These are phyloP conservation scores for Bombus pascuorum DNA, from an alignment of 1,140 invertebrate species.

Conservation along the genomic window DNA sequence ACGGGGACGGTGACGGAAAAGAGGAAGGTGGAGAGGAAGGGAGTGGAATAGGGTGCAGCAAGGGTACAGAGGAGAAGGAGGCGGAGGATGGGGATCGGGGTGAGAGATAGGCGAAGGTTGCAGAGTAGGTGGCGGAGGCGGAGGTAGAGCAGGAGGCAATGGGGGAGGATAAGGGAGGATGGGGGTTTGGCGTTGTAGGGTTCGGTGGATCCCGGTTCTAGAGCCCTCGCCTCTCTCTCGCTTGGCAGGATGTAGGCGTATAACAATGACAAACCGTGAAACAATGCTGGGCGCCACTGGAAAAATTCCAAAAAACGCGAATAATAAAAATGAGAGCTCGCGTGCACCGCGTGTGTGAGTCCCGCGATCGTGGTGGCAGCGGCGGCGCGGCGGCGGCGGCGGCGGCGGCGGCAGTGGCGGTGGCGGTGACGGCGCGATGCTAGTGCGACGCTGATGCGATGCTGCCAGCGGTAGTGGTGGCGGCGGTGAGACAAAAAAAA, in stretches of 20 bases:
- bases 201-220: conserved; percentile 53
- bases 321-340: conserved; percentile 81
- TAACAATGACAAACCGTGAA: conserved; percentile 83
- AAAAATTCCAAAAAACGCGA: conserved; percentile 83
- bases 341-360: conserved; percentile 63
- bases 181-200: conserved; percentile 34
- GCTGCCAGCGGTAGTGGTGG: conserved; percentile 30
- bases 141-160: conserved; percentile 1
- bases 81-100: not conserved
- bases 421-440: conserved; percentile 40
- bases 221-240: conserved; percentile 63
- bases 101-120: conserved; percentile 24
- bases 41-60: not conserved
- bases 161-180: not conserved
- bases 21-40: not conserved
- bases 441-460: conserved; percentile 20
- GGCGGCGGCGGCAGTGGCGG: not conserved
- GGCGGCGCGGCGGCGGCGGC: conserved; percentile 43
- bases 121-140: not conserved
- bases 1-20: not conserved
- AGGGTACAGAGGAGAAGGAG: not conserved
- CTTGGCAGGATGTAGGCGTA: conserved; percentile 74
- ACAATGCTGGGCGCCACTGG: conserved; percentile 82
- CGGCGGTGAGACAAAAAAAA: conserved; percentile 67
- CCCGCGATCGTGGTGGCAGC: conserved; percentile 64